Evolutionary conservation across 2,888 invertebrate species (phyloP).

Genomic region (Linnaemya tessellans): DNA sequence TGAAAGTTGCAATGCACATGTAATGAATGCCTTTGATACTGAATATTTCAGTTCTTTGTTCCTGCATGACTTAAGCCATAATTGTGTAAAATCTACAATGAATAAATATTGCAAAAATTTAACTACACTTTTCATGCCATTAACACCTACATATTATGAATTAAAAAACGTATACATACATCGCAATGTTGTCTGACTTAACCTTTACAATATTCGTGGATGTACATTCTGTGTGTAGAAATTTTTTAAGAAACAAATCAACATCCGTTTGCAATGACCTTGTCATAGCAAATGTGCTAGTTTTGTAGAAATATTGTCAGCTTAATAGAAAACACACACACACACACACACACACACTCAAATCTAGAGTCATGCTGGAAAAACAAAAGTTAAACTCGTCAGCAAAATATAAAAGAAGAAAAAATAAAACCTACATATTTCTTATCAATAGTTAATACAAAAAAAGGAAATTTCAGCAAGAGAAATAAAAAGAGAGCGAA

Average conservation of each 20-base stretch:
- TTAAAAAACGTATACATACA: too few species aligned
- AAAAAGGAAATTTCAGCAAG: conserved; percentile 13
- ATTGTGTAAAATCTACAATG: too few species aligned
- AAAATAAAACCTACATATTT: conserved; percentile 2
- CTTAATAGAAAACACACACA: conserved; percentile 42
- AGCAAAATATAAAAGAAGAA: conserved; percentile 42
- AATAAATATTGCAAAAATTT: too few species aligned
- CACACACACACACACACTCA: background rate
- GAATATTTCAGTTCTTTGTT: too few species aligned
- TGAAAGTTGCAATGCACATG: too few species aligned
- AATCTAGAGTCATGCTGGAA: conserved; percentile 24
- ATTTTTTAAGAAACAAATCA: background rate
- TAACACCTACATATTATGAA: too few species aligned
- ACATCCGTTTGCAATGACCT: conserved; percentile 68
- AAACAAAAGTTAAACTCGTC: conserved; percentile 43
- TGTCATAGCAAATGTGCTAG: conserved; percentile 62
- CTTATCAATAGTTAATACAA: conserved; percentile 33
- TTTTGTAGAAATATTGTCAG: conserved; percentile 61
- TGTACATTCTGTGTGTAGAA: background rate
- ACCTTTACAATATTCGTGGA: conserved; percentile 5
- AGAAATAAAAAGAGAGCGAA: background rate
- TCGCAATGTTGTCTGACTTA: background rate
- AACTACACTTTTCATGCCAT: too few species aligned
- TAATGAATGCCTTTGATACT: too few species aligned
- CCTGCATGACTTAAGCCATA: too few species aligned